A percentile compares a stretch with the other conserved stretches of the same genome.
Conservation (phyloP, 2,113 vertebrate species). For the Callopanchax toddi region DNA sequence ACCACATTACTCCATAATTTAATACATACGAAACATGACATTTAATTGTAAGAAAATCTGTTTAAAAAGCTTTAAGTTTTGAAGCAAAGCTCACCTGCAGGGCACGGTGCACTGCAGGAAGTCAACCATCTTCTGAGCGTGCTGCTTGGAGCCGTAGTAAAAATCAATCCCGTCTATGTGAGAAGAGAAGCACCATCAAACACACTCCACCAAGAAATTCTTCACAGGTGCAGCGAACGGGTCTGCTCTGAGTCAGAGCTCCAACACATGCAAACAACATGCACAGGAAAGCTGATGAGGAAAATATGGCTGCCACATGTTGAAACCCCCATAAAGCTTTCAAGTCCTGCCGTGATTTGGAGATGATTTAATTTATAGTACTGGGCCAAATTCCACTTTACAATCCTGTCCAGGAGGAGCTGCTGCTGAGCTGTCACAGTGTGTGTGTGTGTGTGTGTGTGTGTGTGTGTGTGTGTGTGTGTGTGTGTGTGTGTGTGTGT, state of each 20-base stretch:
- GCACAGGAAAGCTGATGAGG: constrained; percentile 14
- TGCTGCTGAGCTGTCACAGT: constrained; percentile 31
- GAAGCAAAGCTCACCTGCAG: constrained; percentile 82
- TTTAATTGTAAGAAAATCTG: background rate
- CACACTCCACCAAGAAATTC: constrained; percentile 23
- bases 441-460: constrained; percentile 6
- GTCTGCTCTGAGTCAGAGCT: background rate
- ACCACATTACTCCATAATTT: too few species aligned
- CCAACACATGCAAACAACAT: background rate
- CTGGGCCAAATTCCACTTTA: constrained; percentile 30
- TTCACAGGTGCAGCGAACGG: constrained; percentile 4
- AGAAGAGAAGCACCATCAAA: constrained; percentile 34
- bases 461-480: constrained; percentile 1
- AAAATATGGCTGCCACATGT: constrained; percentile 69
- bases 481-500: constrained; percentile 3
- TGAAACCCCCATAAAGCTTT: constrained; percentile 47
- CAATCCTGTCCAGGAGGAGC: constrained; percentile 21
- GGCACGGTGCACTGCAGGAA: constrained; percentile 95
- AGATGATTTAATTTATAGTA: constrained; percentile 46
- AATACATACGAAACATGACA: background rate
- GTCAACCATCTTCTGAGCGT: constrained; percentile 96
- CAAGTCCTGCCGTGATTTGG: constrained; percentile 43
- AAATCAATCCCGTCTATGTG: constrained; percentile 95
- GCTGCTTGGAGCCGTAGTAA: constrained; percentile 93
- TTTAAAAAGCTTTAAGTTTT: constrained; percentile 15